Evolutionary conservation across 1,140 invertebrate genomes (phyloP), one percentile per base, ranked within the genome.

Genomic region (Rhizoglyphus robini): DNA sequence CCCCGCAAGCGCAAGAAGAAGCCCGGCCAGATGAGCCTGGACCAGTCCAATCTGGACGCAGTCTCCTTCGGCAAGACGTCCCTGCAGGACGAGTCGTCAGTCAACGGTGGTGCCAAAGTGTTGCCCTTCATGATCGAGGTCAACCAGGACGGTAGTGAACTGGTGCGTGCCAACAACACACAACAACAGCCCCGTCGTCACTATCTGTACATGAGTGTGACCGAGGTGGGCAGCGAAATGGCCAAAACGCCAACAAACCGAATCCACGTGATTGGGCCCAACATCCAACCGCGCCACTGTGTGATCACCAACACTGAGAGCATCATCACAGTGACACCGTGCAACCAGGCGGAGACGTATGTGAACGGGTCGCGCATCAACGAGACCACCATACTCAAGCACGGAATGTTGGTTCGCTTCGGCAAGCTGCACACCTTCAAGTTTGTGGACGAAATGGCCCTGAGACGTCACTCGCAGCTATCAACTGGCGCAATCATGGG

Each of bases 381-480:
- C 72, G 90, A 96, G 74, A 92, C 91, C 1, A 93, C 92, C 3
- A 87, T 94, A 69, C 77, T 97, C 36, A 87, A 91, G 80, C 72
- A 77, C 70, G 75, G 75, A 4, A 76, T 74, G 72, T 72, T 74
- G 23, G 72, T 79, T 4, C 69, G 73, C 63, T 75, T 80, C 88
- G 93, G 69, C 80, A 90, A 72, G 85, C 65, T 88, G 69, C 88
- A 92, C 72, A 88, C 88, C 27, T 96, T 94, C 78, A 83, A 90
- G 70, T 96, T 96, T 78, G 81, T 93, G 68, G 92, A 97, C 79
- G 89, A 91, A 4, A 86, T 87, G 67, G 90, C 93, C 74, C 88
- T 88, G 72, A 83, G 88, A 68, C 83, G 84, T 61, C 76, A 65
- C 47, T 46, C 47, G 20, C 34, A 34, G 23, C 13, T 41, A 2